phyloP scores from a whole-genome alignment of 2,113 vertebrate genomes.

The Limanda limanda region DNA sequence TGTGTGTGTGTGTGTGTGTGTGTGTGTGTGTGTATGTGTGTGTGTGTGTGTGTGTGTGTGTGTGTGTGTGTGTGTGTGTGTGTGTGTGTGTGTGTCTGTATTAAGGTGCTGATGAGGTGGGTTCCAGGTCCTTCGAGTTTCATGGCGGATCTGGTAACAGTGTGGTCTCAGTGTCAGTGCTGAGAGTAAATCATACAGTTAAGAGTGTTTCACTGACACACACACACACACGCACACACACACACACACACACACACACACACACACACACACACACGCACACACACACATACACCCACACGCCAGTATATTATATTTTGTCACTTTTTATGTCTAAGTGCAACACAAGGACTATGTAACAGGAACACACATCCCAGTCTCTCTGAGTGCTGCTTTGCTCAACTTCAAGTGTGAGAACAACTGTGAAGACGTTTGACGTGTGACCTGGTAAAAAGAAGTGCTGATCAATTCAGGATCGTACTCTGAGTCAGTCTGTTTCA shows the following conservation, averaged over 20 bases:
- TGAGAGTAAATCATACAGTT: slow-evolving; percentile 58
- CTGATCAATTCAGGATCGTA: no score
- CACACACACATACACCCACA: no score
- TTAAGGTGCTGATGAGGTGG: slow-evolving; percentile 49
- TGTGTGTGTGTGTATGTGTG: no score
- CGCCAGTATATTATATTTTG: no score
- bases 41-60: no score
- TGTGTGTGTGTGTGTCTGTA: slow-evolving; percentile 18
- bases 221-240: neutral
- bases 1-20: no score
- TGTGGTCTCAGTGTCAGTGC: slow-evolving; percentile 57
- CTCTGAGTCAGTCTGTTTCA: no score
- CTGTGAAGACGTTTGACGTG: no score
- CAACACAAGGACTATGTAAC: no score
- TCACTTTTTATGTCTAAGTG: no score
- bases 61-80: slow-evolving; percentile 15
- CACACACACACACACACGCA: no score
- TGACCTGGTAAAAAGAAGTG: no score
- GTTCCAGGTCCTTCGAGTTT: slow-evolving; percentile 20
- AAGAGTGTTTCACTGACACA: neutral
- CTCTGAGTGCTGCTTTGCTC: neutral
- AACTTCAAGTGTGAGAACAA: neutral
- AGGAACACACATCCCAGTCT: neutral
- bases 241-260: neutral
- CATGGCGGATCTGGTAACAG: slow-evolving; percentile 62